Evolutionary conservation across 2,113 vertebrate species (phyloP), one percentile per base, ranked within the genome.

Genomic region (Dipodomys ordii): DNA sequence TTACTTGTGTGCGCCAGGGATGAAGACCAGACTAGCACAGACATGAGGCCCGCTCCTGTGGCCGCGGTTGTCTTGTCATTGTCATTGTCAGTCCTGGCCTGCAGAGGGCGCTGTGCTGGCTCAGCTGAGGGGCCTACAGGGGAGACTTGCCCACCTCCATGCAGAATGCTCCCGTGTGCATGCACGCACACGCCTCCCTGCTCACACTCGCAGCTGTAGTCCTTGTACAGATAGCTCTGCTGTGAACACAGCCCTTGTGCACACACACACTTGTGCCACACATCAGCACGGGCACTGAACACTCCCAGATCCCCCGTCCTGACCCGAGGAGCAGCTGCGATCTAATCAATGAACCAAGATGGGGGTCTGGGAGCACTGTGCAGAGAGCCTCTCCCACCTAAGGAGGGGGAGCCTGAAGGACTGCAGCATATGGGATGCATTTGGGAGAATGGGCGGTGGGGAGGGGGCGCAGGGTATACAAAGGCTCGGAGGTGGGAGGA

Each of bases 1-100:
- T 39, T 44, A 73, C 65, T 32, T 0, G 20, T 18, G 44, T 0
- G 6, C 27, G 25, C 71, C 46, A 18, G 32, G 64, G 49, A 19
- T 73, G 67, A 57, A 7, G 49, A n/a, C 73, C 44, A 76, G 46
- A 18, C 49, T 65, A 15, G 65, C n/a, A 22, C 13, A 28, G n/a
- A 53, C 30, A n/a, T 18, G 2, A 3, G 0, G 3, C 0, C 44
- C 23, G 22, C 10, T 1, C 7, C 7, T 7, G 0, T 1, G 23
- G 71, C 32, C 3, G 7, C 2, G 5, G 39, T 39, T 27, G 27
- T 8, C 0, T 35, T 7, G 3, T 20, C 19, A 13, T 3, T 10
- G 25, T 20, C 2, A 2, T 1, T 6, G 20, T 35, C 69, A 67
- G 7, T 16, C 15, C 53, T 16, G 53, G 53, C 53, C 53, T 57